Evolutionary conservation across 2,113 vertebrate species (phyloP), one percentile per base, ranked within the genome.

Genomic region (Morone chrysops): DNA sequence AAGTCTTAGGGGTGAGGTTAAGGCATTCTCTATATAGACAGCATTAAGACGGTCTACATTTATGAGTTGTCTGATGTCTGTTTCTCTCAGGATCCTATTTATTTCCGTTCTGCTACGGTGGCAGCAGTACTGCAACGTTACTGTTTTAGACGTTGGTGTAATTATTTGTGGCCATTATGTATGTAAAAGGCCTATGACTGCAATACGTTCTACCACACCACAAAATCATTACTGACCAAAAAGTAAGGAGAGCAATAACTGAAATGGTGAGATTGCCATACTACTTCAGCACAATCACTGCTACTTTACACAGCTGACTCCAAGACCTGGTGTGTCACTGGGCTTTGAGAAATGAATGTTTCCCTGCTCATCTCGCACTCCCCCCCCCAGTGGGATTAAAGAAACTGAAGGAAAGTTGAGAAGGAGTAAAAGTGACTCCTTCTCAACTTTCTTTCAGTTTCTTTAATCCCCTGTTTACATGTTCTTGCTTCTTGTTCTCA

Each of bases 61-160:
- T 77, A 45, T 47, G 81, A 70, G 31, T 31, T 31, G 31, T 31
- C 31, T 31, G 31, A 47, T 89, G 87, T 89, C 86, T 90, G 72
- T 90, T 86, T 93, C 85, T 94, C 93, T 95, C 93, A 94, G 94
- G 93, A 94, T 93, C 71, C 75, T 94, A 94, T 94, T 92, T 93
- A 95, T 94, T 93, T 89, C 83, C 70, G 75, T 70, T 85, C 88
- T 86, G 82, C 88, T 91, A 86, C 88, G 86, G 76, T 85, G 68
- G 78, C 68, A 70, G 84, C 85, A 84, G 75, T 75, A 80, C 81
- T 77, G 83, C 86, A 87, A 69, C 47, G 62, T 79, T 84, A 68
- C 86, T 75, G 87, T 77, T 90, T 85, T 75, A 65, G 71, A 84
- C 48, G 76, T 78, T 73, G 77, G 70, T 87, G 79, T 83, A 75